Evolutionary conservation across 2,113 vertebrate species (phyloP).

Genomic region (Tor tambroides): DNA sequence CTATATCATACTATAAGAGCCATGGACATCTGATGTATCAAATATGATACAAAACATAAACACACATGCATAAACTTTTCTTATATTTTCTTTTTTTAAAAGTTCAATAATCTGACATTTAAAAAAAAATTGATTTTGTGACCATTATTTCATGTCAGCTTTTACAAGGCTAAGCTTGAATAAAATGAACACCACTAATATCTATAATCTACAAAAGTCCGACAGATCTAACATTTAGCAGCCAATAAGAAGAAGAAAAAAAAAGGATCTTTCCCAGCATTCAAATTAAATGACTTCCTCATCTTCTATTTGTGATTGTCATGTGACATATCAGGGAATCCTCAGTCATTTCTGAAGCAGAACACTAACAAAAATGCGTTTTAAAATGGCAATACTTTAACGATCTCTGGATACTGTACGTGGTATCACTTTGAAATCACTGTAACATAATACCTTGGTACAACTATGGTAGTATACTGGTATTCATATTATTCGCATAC

Average conservation of each 20-base stretch:
- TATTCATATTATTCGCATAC: background rate
- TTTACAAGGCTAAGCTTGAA: background rate
- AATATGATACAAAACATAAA: background rate
- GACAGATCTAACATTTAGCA: background rate
- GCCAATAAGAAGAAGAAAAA: background rate
- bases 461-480: background rate
- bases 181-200: background rate
- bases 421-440: background rate
- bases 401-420: background rate
- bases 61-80: background rate
- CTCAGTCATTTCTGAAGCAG: background rate
- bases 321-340: background rate
- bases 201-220: too few relatives aligned
- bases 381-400: background rate
- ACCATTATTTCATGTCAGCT: too few relatives aligned
- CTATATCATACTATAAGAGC: background rate
- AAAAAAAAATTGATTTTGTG: too few relatives aligned
- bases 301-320: background rate
- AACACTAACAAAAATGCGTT: background rate
- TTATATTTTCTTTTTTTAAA: too few relatives aligned
- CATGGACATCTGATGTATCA: background rate
- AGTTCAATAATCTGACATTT: too few relatives aligned
- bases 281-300: background rate
- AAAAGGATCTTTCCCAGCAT: background rate
- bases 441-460: background rate